phyloP scores from a whole-genome alignment of 2,113 vertebrate species.

The Hippocampus abdominalis region DNA sequence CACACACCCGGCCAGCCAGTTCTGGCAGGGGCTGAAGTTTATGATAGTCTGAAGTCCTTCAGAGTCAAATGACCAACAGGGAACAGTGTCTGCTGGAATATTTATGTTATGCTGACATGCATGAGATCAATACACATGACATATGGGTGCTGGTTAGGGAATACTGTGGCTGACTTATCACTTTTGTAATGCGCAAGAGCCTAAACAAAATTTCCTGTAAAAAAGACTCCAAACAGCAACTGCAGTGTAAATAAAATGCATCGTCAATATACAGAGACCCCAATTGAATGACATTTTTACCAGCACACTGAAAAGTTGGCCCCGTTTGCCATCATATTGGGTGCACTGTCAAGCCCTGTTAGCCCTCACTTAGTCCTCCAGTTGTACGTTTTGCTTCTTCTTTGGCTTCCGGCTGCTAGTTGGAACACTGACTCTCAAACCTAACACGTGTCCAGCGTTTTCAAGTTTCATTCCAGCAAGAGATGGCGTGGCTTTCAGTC shows the following conservation, averaged over 20 bases:
- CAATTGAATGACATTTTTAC: no score
- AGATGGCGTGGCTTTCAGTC: no score
- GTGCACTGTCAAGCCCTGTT: background rate
- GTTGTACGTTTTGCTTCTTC: background rate
- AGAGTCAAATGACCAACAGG: slow-evolving; percentile 15
- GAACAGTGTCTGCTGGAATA: slow-evolving; percentile 4
- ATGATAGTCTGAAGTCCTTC: slow-evolving; percentile 30
- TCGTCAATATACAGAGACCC: background rate
- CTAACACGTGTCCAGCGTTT: background rate
- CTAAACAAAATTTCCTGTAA: no score
- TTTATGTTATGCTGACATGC: background rate
- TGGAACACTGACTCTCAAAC: background rate
- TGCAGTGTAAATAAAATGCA: background rate
- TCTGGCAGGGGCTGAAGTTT: slow-evolving; percentile 36
- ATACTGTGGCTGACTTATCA: no score
- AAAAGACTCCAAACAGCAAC: background rate
- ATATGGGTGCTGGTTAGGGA: no score
- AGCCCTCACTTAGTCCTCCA: background rate
- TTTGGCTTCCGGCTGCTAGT: background rate
- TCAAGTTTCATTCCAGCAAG: no score
- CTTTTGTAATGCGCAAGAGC: no score
- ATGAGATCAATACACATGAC: no score
- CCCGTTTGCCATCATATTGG: no score
- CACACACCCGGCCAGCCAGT: slow-evolving; percentile 33
- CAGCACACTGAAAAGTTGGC: no score